phyloP scores from a whole-genome alignment of 2,797 vertebrate species.

The Siniperca scherzeri region DNA sequence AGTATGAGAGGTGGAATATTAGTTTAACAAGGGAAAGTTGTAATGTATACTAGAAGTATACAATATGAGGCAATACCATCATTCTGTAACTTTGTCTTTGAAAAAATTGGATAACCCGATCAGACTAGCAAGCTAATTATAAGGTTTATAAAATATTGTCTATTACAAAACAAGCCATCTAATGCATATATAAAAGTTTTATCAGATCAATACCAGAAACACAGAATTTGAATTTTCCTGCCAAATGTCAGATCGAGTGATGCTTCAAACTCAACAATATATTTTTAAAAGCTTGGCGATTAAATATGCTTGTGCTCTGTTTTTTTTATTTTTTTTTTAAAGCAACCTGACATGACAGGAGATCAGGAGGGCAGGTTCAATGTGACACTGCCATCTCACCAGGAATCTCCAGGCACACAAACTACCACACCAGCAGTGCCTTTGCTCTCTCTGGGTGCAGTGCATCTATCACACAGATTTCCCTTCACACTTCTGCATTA shows the following conservation, averaged over 20 bases:
- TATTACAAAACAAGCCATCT: background rate
- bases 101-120: background rate
- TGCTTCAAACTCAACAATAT: constrained; percentile 3
- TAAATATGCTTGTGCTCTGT: constrained; percentile 7
- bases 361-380: constrained; percentile 26
- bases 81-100: constrained; percentile 12
- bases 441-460: background rate
- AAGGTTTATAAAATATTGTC: background rate
- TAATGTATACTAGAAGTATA: background rate
- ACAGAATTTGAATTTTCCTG: background rate
- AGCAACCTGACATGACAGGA: background rate
- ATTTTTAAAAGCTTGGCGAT: background rate
- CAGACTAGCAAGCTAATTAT: background rate
- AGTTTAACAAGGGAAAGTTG: constrained; percentile 13
- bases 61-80: background rate
- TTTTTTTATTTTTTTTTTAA: background rate
- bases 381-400: constrained; percentile 10
- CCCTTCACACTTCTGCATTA: constrained; percentile 44
- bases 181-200: background rate
- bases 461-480: constrained; percentile 24
- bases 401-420: constrained; percentile 1
- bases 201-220: constrained; percentile 3
- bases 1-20: background rate
- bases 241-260: background rate
- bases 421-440: constrained; percentile 1